Conservation (phyloP, 1,140 invertebrate genomes). For the Zaprionus nigranus region DNA sequence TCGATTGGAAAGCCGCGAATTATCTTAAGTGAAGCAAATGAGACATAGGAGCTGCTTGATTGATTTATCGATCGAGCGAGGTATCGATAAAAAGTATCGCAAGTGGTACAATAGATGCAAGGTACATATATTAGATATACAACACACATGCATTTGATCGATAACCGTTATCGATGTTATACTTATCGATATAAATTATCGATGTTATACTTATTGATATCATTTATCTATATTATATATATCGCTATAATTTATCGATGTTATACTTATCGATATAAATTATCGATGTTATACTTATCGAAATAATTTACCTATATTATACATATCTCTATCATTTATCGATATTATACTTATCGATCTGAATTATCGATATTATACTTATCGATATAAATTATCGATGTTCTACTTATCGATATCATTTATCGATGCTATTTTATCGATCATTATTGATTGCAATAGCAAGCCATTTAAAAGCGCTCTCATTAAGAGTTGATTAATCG, state of each 20-base stretch:
- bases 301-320: neutral
- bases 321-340: no score
- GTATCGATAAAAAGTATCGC: neutral
- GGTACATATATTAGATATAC: neutral
- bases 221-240: no score
- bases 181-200: neutral
- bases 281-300: neutral
- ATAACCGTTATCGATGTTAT: neutral
- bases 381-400: neutral
- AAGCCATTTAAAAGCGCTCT: no score
- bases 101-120: neutral
- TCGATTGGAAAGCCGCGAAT: neutral
- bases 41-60: neutral
- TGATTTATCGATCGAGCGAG: neutral
- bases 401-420: no score
- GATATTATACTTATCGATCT: neutral
- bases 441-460: neutral
- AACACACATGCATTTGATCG: neutral
- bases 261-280: neutral
- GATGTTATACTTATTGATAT: neutral
- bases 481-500: neutral
- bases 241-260: neutral
- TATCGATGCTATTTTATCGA: neutral
- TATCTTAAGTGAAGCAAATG: slow-evolving; percentile 10
- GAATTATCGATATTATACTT: neutral